Percentiles rank a stretch among this genome's conserved stretches.
phyloP scores from a whole-genome alignment of 2,797 vertebrate genomes.

The Graptemys geographica region DNA sequence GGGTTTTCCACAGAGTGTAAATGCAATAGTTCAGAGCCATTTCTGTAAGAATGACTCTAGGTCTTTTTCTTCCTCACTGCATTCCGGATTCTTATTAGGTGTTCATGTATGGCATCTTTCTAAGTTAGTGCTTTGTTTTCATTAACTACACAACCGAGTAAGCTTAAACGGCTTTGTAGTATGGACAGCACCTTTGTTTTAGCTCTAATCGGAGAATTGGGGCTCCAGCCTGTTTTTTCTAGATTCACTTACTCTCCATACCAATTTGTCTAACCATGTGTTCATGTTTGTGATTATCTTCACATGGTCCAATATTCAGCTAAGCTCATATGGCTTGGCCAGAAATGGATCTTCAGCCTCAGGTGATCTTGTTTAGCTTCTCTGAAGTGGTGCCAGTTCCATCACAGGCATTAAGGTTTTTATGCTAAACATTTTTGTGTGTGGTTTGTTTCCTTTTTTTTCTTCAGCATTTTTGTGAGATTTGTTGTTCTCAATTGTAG shows the following conservation, averaged over 20 bases:
- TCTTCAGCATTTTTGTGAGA: background rate
- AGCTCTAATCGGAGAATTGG: background rate
- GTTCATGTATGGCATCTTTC: background rate
- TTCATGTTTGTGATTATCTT: background rate
- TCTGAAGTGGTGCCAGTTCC: background rate
- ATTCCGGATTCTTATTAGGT: background rate
- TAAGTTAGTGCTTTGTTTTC: background rate
- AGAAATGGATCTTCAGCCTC: background rate
- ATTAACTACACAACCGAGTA: background rate
- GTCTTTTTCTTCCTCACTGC: background rate
- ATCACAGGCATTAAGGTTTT: background rate
- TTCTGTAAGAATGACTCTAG: background rate
- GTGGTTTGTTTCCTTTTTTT: background rate
- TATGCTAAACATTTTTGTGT: rapidly evolving
- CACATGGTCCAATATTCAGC: background rate
- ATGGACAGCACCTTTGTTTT: background rate
- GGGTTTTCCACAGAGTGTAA: background rate
- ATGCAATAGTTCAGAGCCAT: background rate
- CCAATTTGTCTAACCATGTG: rapidly evolving
- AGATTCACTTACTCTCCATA: background rate
- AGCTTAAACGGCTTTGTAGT: background rate
- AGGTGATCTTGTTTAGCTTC: background rate
- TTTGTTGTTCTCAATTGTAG: background rate
- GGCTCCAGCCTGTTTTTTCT: background rate
- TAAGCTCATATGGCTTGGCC: background rate